Percentiles rank a stretch among this genome's conserved stretches.
Conservation (phyloP, 2,113 vertebrate genomes). For the Poecile atricapillus region DNA sequence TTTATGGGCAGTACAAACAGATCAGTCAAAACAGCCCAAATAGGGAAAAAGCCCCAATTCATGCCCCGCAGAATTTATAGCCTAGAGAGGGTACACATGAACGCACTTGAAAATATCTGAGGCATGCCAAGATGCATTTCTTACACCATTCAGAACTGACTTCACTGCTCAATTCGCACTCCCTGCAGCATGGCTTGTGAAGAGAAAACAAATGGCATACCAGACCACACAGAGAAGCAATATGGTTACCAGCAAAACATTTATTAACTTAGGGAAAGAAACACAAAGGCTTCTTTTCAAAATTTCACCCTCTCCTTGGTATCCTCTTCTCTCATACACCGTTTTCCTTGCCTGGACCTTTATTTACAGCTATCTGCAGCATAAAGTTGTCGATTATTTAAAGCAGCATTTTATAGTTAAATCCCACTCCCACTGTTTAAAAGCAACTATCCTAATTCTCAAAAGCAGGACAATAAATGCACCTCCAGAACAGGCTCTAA, state of each 20-base stretch:
- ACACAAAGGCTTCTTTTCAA: constrained; percentile 17
- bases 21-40: not conserved
- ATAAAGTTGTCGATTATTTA: not conserved
- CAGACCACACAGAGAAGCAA: constrained; percentile 45
- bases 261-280: constrained; percentile 37
- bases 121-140: not conserved
- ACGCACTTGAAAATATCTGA: not conserved
- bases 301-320: not conserved
- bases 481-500: not conserved
- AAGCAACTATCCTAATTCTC: not conserved
- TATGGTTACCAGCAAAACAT: constrained; percentile 32
- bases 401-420: not conserved
- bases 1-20: not conserved
- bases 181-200: constrained; percentile 3
- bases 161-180: constrained; percentile 16
- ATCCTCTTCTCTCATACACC: not conserved
- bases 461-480: not conserved
- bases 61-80: not conserved
- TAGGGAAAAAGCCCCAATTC: not conserved
- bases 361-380: not conserved
- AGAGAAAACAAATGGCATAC: constrained; percentile 50
- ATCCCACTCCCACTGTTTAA: not conserved
- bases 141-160: constrained; percentile 2
- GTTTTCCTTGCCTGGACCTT: not conserved
- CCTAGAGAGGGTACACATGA: not conserved